These are phyloP conservation scores for Uropsilus gracilis DNA, from an alignment of 2,113 vertebrate genomes.

Conservation along the genomic window DNA sequence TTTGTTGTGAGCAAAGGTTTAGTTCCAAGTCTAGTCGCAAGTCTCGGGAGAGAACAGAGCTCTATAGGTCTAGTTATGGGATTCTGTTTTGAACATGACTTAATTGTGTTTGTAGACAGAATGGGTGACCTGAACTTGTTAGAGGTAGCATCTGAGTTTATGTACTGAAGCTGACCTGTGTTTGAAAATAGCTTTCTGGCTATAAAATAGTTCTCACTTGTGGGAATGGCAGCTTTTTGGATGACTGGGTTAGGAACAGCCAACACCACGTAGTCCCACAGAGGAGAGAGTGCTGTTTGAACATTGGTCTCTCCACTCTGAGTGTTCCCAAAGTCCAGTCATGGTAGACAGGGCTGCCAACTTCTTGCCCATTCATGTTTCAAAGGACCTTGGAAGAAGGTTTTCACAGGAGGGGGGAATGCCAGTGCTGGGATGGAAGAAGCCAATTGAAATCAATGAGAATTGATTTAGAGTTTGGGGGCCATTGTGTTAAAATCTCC, in stretches of 20 bases:
- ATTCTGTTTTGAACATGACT: neutral
- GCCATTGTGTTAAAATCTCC: conserved; percentile 88
- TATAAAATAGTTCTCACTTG: too few species aligned
- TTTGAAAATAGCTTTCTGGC: neutral
- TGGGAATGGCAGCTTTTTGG: neutral
- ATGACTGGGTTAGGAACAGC: neutral
- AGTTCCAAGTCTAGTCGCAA: neutral
- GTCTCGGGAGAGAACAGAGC: neutral
- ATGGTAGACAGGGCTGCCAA: neutral
- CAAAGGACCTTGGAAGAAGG: conserved; percentile 84
- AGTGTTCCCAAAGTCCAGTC: neutral
- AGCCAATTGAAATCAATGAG: conserved; percentile 88
- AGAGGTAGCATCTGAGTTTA: neutral
- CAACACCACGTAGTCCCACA: neutral
- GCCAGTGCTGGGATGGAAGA: conserved; percentile 83
- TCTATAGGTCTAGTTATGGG: neutral
- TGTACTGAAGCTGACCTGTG: neutral
- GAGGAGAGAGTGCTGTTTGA: neutral
- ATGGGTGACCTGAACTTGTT: neutral
- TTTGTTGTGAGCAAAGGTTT: neutral
- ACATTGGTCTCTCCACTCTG: neutral
- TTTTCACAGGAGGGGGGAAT: conserved; percentile 80
- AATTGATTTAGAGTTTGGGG: conserved; percentile 89
- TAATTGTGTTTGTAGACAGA: neutral
- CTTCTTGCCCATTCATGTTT: conserved; percentile 73